Evolutionary conservation across 2,113 vertebrate species (phyloP).

Genomic region (Maccullochella peelii): DNA sequence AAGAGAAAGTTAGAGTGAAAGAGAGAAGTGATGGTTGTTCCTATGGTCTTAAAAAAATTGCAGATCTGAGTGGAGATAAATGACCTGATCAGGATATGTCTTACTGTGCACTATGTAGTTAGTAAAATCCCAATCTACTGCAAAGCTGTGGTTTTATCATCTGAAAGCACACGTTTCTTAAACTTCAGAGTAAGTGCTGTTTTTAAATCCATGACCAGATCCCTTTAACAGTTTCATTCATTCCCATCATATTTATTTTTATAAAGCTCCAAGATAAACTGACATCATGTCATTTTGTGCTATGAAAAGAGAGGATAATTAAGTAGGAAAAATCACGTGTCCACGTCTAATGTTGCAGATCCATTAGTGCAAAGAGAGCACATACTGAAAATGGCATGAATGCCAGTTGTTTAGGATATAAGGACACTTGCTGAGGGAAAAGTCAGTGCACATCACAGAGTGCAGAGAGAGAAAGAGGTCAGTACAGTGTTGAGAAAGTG

Average conservation of each 20-base stretch:
- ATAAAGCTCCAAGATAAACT: too few species aligned
- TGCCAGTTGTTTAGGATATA: constrained; percentile 36
- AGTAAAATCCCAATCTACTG: background rate
- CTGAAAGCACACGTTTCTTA: background rate
- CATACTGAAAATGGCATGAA: constrained; percentile 18
- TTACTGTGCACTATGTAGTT: background rate
- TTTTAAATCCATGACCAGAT: background rate
- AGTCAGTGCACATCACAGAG: constrained; percentile 43
- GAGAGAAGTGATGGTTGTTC: constrained; percentile 20
- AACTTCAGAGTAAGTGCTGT: background rate
- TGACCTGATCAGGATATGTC: background rate
- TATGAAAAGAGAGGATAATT: constrained; percentile 8
- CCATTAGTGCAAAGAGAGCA: constrained; percentile 10
- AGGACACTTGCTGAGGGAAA: constrained; percentile 32
- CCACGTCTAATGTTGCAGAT: background rate
- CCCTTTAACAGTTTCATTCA: background rate
- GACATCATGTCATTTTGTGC: constrained; percentile 17
- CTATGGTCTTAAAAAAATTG: constrained; percentile 2
- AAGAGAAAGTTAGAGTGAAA: constrained; percentile 42
- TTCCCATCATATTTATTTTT: background rate
- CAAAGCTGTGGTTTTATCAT: constrained; percentile 1
- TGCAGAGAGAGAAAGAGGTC: constrained; percentile 1
- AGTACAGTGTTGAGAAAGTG: constrained; percentile 1
- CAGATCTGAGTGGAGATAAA: background rate
- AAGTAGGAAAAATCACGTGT: background rate